Conservation (phyloP, 2,113 vertebrate species). For the Oryzias melastigma region DNA sequence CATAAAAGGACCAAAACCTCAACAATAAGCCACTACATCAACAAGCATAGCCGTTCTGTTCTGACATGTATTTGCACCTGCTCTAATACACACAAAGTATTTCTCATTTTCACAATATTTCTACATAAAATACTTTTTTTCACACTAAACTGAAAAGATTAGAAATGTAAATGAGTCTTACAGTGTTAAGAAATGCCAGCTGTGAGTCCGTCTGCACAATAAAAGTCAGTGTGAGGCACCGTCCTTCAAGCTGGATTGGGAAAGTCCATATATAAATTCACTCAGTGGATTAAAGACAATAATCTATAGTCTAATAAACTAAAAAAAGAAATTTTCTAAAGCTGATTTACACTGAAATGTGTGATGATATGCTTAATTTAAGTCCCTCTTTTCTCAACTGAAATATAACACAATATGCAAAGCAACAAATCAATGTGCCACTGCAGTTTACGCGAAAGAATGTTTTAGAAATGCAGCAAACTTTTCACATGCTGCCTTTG, state of each 20-base stretch:
- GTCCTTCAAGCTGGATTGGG: not conserved
- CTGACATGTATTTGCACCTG: slow-evolving; percentile 10
- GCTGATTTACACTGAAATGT: slow-evolving; percentile 64
- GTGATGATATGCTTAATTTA: slow-evolving; percentile 66
- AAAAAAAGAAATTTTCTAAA: slow-evolving; percentile 59
- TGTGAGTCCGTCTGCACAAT: not conserved
- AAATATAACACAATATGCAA: not conserved
- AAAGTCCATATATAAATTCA: not conserved
- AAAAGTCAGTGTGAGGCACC: not conserved
- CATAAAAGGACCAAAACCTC: slow-evolving; percentile 30
- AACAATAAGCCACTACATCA: slow-evolving; percentile 10
- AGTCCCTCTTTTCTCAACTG: slow-evolving; percentile 48
- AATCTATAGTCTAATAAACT: slow-evolving; percentile 72
- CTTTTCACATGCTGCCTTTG: slow-evolving; percentile 6
- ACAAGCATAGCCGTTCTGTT: slow-evolving; percentile 2
- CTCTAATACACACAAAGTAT: not conserved
- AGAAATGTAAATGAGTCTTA: not conserved
- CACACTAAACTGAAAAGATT: not conserved
- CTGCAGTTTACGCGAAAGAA: not conserved
- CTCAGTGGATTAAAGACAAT: slow-evolving; percentile 60
- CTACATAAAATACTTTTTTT: not conserved
- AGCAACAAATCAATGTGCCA: not conserved
- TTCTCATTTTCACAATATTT: not conserved
- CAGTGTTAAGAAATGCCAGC: not conserved
- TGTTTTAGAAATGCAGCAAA: slow-evolving; percentile 1